Evolutionary conservation across 2,888 invertebrate genomes (phyloP).

Genomic region (Allophyes oxyacanthae): DNA sequence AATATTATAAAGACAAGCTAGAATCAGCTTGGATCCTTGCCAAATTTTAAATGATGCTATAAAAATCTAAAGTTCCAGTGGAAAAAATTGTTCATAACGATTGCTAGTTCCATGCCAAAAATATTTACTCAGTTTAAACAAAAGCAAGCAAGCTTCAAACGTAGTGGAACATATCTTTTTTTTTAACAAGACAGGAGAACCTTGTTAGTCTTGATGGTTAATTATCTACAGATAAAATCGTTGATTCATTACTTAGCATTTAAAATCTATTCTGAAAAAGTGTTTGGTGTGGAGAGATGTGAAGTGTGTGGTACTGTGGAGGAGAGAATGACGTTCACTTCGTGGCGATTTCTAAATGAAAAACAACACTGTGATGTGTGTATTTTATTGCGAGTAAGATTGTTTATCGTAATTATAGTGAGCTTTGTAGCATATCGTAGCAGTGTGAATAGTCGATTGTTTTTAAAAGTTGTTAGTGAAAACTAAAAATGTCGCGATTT

Average conservation of each 20-base stretch:
- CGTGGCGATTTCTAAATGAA: slow-evolving; percentile 36
- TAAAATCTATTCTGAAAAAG: slow-evolving; percentile 42
- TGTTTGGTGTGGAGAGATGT: slow-evolving; percentile 38
- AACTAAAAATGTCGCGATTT: no score
- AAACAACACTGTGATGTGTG: slow-evolving; percentile 25
- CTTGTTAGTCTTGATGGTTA: slow-evolving; percentile 41
- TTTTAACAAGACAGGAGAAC: slow-evolving; percentile 39
- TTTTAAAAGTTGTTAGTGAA: background rate
- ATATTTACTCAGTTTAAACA: slow-evolving; percentile 76
- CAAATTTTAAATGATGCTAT: slow-evolving; percentile 81
- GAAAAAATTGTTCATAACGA: slow-evolving; percentile 73
- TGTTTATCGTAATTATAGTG: slow-evolving; percentile 12
- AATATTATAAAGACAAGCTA: slow-evolving; percentile 70
- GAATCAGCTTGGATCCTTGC: slow-evolving; percentile 77
- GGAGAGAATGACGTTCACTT: slow-evolving; percentile 13
- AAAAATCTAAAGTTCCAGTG: slow-evolving; percentile 82
- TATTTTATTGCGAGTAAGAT: slow-evolving; percentile 34
- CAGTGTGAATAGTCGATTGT: slow-evolving; percentile 3
- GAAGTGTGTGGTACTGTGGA: slow-evolving; percentile 30
- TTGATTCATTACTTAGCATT: slow-evolving; percentile 50
- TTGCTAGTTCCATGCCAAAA: slow-evolving; percentile 73
- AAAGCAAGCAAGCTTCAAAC: slow-evolving; percentile 60
- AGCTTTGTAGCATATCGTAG: background rate
- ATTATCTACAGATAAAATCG: slow-evolving; percentile 43
- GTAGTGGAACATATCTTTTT: slow-evolving; percentile 49